Evolutionary conservation across 2,797 vertebrate species (phyloP), one percentile per base, ranked within the genome.

Genomic region (Todus mexicanus): DNA sequence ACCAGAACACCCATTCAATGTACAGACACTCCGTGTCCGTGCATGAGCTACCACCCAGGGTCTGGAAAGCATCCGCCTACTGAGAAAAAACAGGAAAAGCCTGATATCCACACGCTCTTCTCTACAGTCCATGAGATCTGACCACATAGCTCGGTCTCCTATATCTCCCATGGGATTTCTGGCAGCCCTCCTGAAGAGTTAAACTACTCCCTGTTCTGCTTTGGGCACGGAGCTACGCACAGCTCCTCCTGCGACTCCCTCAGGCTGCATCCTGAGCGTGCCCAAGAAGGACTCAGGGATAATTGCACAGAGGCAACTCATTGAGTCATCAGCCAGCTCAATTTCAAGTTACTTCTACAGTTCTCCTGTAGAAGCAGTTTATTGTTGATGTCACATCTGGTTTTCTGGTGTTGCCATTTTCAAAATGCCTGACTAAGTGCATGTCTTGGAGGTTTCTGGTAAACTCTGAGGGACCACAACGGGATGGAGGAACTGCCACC

Each of bases 221-320:
- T 89, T 74, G 77, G 33, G 53, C 84, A 70, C 4, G 4, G 80
- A 87, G 45, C 56, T 47, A 23, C 2, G 0, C 33, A 4, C 12
- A 15, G 19, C 66, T 87, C 60, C 54, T 50, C 20, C 65, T 50
- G 35, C 4, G 10, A n/a, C 61, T 18, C n/a, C 25, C 17, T 19
- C 70, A 17, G 66, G 53, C 38, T 71, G 66, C 42, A 27, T n/a
- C 69, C 71, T 7, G 6, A 78, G 50, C 21, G 12, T 69, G 57
- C 37, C 81, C 69, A 23, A 65, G 40, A 69, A 73, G 80, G 63
- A 53, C 91, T 61, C 47, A 50, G 77, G 80, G 78, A 90, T 92
- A 87, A 94, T 5, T 40, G 53, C 57, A 59, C 37, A 94, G 76
- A 89, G 92, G 72, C 84, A 95, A 92, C 93, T 93, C 93, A 80